Base-by-base conservation (phyloP, 2,113 vertebrate genomes). In the Phaethornis superciliosus region DNA sequence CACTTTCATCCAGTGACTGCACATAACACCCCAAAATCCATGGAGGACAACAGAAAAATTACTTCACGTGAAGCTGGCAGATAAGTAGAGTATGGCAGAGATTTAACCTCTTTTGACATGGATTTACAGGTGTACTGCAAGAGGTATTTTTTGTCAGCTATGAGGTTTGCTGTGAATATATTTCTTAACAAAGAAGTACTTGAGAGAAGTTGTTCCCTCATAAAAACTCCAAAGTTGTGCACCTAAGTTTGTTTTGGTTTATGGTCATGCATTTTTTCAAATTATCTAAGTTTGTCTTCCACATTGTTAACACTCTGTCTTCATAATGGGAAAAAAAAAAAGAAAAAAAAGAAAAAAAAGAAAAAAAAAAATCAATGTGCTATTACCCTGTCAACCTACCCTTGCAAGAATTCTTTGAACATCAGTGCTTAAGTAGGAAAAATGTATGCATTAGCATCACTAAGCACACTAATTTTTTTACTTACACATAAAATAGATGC, bases 371-470 rank as follows among this genome's bases (percentile, higher is more conserved):
- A 96, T 94, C 95, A 95, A 85, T 92, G 90, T 63, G 80, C 79
- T 93, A 94, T 96, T 95, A 96, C 71, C 92, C 82, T 96, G 94
- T 96, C 92, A 96, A 88, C 79, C 28, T 67, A 83, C 51, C 42
- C 71, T 77, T 77, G 51, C 68, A 88, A 88, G 90, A 94, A 88
- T 74, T 93, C 95, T 92, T 94, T 63, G 76, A 95, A 88, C 71
- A 83, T 80, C 85, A 90, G 47, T 27, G 68, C 59, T 82, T 90
- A 85, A 94, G 82, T 46, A 93, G 55, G 88, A 95, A 91, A 93
- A 93, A 94, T 78, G 76, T 92, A 90, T 64, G 55, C 90, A 93
- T 93, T 94, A 95, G 76, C 75, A 93, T 90, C 90, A 71, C 76
- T 90, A 90, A 96, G 85, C 64, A 86, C 42, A 44, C 42, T 62